Base-by-base conservation (phyloP, 2,113 vertebrate genomes). In the Saccopteryx bilineata region DNA sequence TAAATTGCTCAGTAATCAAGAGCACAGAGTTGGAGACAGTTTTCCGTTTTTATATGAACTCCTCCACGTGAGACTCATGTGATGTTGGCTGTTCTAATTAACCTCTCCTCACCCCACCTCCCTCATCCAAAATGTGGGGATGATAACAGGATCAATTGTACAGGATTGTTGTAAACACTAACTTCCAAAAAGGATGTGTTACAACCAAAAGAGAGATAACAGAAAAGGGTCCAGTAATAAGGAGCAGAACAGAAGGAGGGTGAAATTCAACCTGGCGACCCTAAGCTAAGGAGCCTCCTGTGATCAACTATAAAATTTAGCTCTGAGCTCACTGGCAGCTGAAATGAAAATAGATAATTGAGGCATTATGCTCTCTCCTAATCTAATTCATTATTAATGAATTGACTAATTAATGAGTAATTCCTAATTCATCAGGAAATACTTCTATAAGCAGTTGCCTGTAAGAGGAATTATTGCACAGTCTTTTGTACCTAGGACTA, bases 371-470 rank as follows among this genome's bases (percentile, higher is more conserved):
- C 56, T 50, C 19, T 65, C 33, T 54, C 56, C 63, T 65, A 60
- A 31, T 89, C 71, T 93, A 33, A 85, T 81, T 88, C 39, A 39
- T 39, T 39, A 39, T 39, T 39, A 39, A 39, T 39, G 39, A 39
- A 39, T 39, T 39, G 39, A 39, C 39, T 39, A 39, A 39, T 39
- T 39, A 39, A 39, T 39, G 39, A 39, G 39, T 39, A 39, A 39
- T 31, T 83, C 48, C 14, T 48, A 2, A 21, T 74, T 17, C 24
- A 60, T 74, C 26, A 90, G 24, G 33, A 46, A 87, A 92, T n/a
- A 58, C 33, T 48, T 86, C 76, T 90, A 79, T 79, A 74, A 60
- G 15, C n/a, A 84, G 33, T 54, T 90, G 60, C 31, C 84, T 88
- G 3, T 81, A 75, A 79, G 48, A 39, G 28, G 31, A 87, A 80